Base-by-base conservation (phyloP, 2,888 invertebrate species). In the Drosophila helvetica region DNA sequence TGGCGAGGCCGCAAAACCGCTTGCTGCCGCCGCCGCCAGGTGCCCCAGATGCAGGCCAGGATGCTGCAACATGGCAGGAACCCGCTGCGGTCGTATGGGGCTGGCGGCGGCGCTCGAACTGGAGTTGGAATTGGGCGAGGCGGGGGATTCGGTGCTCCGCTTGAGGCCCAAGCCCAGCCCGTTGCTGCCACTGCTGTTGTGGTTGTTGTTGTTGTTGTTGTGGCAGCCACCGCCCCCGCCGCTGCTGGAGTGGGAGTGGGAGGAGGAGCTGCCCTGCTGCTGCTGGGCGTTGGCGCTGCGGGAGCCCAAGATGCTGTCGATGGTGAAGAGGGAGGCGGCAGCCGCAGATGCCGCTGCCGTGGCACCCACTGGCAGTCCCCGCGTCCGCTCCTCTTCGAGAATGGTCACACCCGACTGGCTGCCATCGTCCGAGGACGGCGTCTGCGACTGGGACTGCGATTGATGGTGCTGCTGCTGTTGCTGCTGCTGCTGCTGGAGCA, bases 241-340 rank as follows among this genome's bases (percentile, higher is more conserved):
- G 55, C 43, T 67, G 56, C 25, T 77, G 22, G 58, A 68, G 60
- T 67, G 77, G 67, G 62, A 72, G 46, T 61, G 66, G 33, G 78
- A 59, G 52, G 77, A 47, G 42, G 73, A 15, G 59, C 84, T 43
- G 64, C 53, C 60, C 4, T 65, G 52, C 17, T 42, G 63, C 3
- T 19, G 25, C 27, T 30, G 46, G 47, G 25, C 54, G 33, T 48
- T 53, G 3, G 53, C 45, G 9, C 51, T 79, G 93, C 91, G 80
- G 58, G 96, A 96, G 53, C 96, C 96, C 91, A 97, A 93, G 86
- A 97, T 96, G 92, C 96, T 96, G 92, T 97, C 97, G 89, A 97
- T 97, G 84, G 96, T 97, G 92, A 97, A 97, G 73, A 96, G 93
- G 6, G 95, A 95, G 22, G 94, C 93, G 0, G 93, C 93, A 88